A percentile compares a stretch with the other conserved stretches of the same genome.
phyloP scores from a whole-genome alignment of 2,113 vertebrate genomes.

The Calypte anna region DNA sequence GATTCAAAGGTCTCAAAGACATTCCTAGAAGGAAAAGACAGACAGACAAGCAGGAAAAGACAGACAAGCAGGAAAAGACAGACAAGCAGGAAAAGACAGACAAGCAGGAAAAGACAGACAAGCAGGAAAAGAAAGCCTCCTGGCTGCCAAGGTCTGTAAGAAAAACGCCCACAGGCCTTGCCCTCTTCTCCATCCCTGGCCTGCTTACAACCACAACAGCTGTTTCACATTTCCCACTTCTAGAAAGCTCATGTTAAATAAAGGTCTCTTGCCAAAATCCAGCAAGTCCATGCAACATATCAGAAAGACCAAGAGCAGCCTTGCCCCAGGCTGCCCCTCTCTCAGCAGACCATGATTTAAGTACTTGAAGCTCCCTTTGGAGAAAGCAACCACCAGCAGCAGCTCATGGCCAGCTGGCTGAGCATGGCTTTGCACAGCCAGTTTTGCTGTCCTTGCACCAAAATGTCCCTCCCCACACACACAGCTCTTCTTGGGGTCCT shows the following conservation, averaged over 20 bases:
- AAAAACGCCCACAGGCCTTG: not conserved
- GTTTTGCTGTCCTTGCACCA: too few relatives aligned
- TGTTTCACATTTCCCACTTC: not conserved
- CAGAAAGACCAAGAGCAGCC: not conserved
- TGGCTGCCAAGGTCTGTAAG: not conserved
- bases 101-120: too few relatives aligned
- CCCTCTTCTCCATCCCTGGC: not conserved
- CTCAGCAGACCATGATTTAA: not conserved
- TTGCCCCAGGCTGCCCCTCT: not conserved
- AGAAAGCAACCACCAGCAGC: not conserved
- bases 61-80: too few relatives aligned
- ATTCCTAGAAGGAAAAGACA: not conserved
- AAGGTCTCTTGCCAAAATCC: not conserved
- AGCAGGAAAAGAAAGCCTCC: not conserved
- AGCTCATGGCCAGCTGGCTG: fast-evolving
- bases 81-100: too few relatives aligned
- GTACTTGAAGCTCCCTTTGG: not conserved
- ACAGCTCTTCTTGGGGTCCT: not conserved
- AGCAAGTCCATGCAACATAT: not conserved
- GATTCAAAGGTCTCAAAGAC: not conserved
- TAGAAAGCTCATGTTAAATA: not conserved
- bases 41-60: too few relatives aligned
- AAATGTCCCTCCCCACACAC: too few relatives aligned
- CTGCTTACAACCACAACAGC: not conserved
- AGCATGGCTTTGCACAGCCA: not conserved